These are phyloP conservation scores for Hemicrepidius hirtus DNA, from an alignment of 2,888 invertebrate genomes.

Conservation along the genomic window DNA sequence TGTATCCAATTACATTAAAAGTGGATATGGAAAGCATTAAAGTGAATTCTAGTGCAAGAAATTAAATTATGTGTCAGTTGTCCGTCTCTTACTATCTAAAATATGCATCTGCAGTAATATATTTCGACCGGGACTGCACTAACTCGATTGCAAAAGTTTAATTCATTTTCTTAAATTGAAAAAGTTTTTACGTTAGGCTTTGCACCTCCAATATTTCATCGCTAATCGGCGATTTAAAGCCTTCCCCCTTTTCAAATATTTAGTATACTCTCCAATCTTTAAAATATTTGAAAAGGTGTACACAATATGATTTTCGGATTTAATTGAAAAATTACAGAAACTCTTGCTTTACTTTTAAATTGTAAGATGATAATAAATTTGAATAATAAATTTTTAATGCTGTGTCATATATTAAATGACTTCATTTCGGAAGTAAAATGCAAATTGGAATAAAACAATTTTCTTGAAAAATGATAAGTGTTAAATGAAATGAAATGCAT, in stretches of 20 bases:
- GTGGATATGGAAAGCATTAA: not conserved
- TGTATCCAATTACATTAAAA: not conserved
- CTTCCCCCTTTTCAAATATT: too few relatives aligned
- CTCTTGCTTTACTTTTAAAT: too few relatives aligned
- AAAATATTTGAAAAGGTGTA: not conserved
- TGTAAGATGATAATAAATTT: too few relatives aligned
- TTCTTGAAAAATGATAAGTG: too few relatives aligned
- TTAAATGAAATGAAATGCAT: too few relatives aligned
- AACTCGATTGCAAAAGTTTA: conserved; percentile 33
- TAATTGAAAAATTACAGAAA: not conserved
- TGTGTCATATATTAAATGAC: too few relatives aligned
- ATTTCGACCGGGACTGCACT: conserved; percentile 16
- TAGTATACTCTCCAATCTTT: too few relatives aligned
- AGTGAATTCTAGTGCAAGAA: conserved; percentile 1
- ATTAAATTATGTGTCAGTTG: conserved; percentile 13
- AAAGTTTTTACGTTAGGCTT: conserved; percentile 24
- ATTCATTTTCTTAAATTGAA: conserved; percentile 35
- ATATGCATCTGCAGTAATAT: conserved; percentile 32
- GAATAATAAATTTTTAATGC: too few relatives aligned
- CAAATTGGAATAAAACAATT: too few relatives aligned
- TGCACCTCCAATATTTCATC: conserved; percentile 15
- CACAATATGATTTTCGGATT: not conserved
- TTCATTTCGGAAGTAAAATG: too few relatives aligned
- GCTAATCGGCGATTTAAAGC: conserved; percentile 9
- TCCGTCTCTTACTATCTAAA: conserved; percentile 29